phyloP scores from a whole-genome alignment of 1,140 invertebrate species.

The Marisa cornuarietis region DNA sequence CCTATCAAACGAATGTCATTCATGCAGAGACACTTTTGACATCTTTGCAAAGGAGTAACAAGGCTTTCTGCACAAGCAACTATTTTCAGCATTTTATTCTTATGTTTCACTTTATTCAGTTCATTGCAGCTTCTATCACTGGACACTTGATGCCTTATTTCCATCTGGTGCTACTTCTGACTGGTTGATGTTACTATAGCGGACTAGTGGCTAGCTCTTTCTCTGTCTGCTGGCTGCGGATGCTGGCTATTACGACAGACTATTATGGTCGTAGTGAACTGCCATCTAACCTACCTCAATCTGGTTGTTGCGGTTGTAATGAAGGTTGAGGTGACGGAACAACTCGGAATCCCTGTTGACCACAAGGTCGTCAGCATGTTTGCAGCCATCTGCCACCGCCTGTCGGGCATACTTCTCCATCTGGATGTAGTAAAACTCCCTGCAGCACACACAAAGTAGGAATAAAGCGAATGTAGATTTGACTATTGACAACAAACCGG shows the following conservation, averaged over 20 bases:
- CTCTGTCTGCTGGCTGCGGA: constrained; percentile 99
- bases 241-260: constrained; percentile 70
- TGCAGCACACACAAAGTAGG: constrained; percentile 69
- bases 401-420: constrained; percentile 99
- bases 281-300: constrained; percentile 88
- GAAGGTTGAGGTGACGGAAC: constrained; percentile 96
- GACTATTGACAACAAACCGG: not conserved
- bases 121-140: no score
- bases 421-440: constrained; percentile 99
- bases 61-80: no score
- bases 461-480: not conserved
- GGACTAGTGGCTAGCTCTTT: constrained; percentile 70
- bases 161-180: no score
- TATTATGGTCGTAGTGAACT: no score
- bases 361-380: constrained; percentile 89
- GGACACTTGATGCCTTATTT: no score
- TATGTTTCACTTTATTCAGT: no score
- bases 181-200: no score
- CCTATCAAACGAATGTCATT: no score
- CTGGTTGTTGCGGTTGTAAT: constrained; percentile 99
- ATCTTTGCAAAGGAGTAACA: no score
- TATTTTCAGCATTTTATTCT: no score
- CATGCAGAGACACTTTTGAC: no score
- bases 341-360: constrained; percentile 96
- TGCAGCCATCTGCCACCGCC: constrained; percentile 95